Evolutionary conservation across 2,797 vertebrate genomes (phyloP).

Genomic region (Hoplostethus mediterraneus): DNA sequence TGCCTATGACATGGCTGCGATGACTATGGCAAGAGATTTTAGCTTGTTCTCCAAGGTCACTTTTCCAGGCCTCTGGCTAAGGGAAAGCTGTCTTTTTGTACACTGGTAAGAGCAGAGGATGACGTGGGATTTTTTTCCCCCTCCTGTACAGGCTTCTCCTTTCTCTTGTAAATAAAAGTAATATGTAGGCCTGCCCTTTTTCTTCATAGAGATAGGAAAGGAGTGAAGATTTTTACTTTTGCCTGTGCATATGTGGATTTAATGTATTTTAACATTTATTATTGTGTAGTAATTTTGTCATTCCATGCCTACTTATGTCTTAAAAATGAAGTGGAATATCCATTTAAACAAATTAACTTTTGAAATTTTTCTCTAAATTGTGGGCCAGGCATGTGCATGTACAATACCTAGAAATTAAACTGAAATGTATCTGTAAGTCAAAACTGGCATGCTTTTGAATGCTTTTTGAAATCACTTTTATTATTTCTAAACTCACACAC

Average conservation of each 20-base stretch:
- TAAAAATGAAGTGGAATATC: slow-evolving; percentile 28
- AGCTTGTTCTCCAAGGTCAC: slow-evolving; percentile 76
- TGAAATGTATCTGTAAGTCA: slow-evolving; percentile 8
- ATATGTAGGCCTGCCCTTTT: slow-evolving; percentile 5
- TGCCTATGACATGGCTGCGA: slow-evolving; percentile 60
- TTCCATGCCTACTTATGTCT: slow-evolving; percentile 13
- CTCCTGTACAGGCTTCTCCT: slow-evolving; percentile 40
- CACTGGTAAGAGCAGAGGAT: slow-evolving; percentile 63
- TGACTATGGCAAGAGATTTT: slow-evolving; percentile 66
- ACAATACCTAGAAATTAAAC: slow-evolving; percentile 20
- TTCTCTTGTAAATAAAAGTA: slow-evolving; percentile 49
- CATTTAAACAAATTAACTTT: slow-evolving; percentile 28
- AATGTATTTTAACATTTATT: slow-evolving; percentile 22
- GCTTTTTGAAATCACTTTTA: not conserved
- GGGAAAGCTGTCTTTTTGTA: slow-evolving; percentile 72
- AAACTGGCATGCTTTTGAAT: not conserved
- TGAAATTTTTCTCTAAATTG: not conserved
- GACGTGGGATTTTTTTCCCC: slow-evolving; percentile 35
- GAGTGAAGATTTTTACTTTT: slow-evolving; percentile 10
- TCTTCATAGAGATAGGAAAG: slow-evolving; percentile 22
- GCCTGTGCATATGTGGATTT: slow-evolving; percentile 4
- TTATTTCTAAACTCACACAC: slow-evolving; percentile 9
- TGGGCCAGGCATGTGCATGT: slow-evolving; percentile 1
- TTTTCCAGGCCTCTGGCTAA: slow-evolving; percentile 70
- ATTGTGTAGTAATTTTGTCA: slow-evolving; percentile 4